phyloP scores from a whole-genome alignment of 2,888 invertebrate species.

The Lomographa bimaculata region DNA sequence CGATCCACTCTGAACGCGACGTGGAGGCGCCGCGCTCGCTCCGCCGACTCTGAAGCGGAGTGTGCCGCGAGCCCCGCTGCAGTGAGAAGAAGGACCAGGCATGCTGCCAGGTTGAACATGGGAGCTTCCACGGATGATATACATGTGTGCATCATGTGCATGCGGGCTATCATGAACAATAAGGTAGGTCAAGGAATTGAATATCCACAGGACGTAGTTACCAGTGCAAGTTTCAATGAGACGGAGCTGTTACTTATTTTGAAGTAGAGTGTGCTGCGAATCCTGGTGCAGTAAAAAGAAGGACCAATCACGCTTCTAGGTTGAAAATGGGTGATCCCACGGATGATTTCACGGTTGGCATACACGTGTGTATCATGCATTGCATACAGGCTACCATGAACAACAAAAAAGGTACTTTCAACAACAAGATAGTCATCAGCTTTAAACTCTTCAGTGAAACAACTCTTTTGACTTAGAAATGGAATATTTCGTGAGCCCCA shows the following conservation, averaged over 20 bases:
- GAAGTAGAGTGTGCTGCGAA: slow-evolving; percentile 59
- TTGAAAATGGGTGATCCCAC: slow-evolving; percentile 97
- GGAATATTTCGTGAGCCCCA: too few relatives aligned
- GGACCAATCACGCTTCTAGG: slow-evolving; percentile 93
- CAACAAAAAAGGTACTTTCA: too few relatives aligned
- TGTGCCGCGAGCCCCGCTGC: slow-evolving; percentile 63
- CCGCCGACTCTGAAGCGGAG: slow-evolving; percentile 59
- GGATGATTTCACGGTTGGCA: too few relatives aligned
- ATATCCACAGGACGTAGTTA: too few relatives aligned
- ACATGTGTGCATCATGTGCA: slow-evolving; percentile 99
- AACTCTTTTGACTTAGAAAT: too few relatives aligned
- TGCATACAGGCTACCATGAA: slow-evolving; percentile 99
- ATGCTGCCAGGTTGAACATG: slow-evolving; percentile 95
- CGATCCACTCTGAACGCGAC: slow-evolving; percentile 61
- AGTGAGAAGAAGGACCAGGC: slow-evolving; percentile 88
- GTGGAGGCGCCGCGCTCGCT: slow-evolving; percentile 64
- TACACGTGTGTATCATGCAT: slow-evolving; percentile 99
- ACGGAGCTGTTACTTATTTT: too few relatives aligned
- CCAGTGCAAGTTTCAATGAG: too few relatives aligned
- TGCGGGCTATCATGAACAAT: slow-evolving; percentile 99
- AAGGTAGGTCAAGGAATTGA: too few relatives aligned
- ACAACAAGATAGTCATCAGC: too few relatives aligned
- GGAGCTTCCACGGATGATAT: slow-evolving; percentile 98
- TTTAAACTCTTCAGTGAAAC: too few relatives aligned
- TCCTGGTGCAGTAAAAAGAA: slow-evolving; percentile 78